Base-by-base conservation (phyloP, 2,113 vertebrate species). In the Abramis brama region DNA sequence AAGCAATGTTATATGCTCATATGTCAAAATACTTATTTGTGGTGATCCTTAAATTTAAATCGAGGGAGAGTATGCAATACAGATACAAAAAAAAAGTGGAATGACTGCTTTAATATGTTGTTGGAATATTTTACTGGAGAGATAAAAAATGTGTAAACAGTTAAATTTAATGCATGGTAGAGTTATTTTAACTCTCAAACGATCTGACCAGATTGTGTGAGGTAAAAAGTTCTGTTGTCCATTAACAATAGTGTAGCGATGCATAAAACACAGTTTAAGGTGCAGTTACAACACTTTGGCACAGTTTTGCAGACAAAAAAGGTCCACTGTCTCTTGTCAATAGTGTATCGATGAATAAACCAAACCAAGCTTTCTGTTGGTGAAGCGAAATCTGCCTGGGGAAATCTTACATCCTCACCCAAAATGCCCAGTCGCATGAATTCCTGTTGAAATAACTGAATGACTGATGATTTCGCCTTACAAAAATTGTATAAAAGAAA, bases 1-100 rank as follows among this genome's bases (percentile, higher is more conserved):
- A 70, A 82, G 19, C 59, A 82, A 33, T 82, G 45, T 36, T 82
- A 70, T 52, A 23, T 70, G 62, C 59, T 47, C 17, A 21, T 11
- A 66, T 81, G 60, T 39, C 43, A 81, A 64, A 66, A 45, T 64
- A 4, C 73, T 27, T 17, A 79, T 60, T 60, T 71, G 68, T 79
- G 19, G 57, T 23, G 47, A 33, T 75, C n/a, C 43, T 75, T 75
- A 50, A 47, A 75, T 55, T 27, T 55, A 76, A 76, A 76, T 75
- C 7, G 0, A 77, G 33, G 57, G 33, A 55, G 21, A 23, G 19
- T 6, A n/a, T 59, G 30, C 23, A 39, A 12, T 60, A 60, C 15
- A 79, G 36, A 43, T 23, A 79, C 0, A 62, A 47, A 80, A 55
- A 11, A 62, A 66, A 33, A 17, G 19, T 57, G 52, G 6, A 78